These are phyloP conservation scores for Thripadectes ignobilis DNA, from an alignment of 2,797 vertebrate genomes.

Conservation along the genomic window DNA sequence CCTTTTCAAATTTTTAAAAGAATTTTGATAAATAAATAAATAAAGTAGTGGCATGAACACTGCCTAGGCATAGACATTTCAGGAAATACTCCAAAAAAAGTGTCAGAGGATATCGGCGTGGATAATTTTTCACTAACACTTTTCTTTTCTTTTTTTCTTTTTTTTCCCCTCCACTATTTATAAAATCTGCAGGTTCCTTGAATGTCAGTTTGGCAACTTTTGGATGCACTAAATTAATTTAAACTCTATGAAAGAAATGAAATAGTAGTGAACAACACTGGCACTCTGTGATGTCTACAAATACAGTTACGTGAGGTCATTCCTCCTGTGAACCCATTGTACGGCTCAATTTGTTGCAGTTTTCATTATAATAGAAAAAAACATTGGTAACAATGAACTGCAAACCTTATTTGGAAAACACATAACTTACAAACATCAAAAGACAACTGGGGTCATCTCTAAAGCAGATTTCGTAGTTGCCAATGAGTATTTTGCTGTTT, in stretches of 20 bases:
- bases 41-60: background rate
- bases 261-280: background rate
- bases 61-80: background rate
- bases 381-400: background rate
- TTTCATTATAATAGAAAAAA: conserved; percentile 41
- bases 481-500: background rate
- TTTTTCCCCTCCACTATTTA: rapidly evolving
- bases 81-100: background rate
- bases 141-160: background rate
- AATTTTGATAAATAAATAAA: background rate
- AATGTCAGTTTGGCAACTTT: background rate
- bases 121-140: background rate
- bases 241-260: conserved; percentile 1
- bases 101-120: background rate
- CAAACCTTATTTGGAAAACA: conserved; percentile 17
- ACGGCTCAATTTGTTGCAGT: conserved; percentile 6
- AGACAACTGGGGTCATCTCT: background rate
- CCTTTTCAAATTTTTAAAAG: background rate
- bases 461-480: background rate
- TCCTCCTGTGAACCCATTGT: background rate
- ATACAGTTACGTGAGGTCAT: background rate
- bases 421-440: background rate
- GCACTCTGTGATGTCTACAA: background rate
- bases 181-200: background rate
- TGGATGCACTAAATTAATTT: background rate